These are phyloP conservation scores for Vulpes lagopus DNA, from an alignment of 2,113 vertebrate genomes.

Conservation along the genomic window DNA sequence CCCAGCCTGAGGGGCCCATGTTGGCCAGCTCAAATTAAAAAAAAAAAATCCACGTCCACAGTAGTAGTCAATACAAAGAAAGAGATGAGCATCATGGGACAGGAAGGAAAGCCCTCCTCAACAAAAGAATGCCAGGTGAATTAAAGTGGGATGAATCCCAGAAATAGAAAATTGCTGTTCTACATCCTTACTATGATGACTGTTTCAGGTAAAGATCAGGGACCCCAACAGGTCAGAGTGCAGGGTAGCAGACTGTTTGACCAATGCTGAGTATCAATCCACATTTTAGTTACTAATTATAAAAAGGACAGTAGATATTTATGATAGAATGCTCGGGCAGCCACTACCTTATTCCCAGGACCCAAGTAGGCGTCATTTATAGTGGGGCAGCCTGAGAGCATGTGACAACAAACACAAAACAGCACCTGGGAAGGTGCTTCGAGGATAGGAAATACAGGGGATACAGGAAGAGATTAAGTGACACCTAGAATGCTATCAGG, in stretches of 20 bases:
- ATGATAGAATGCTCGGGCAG: neutral
- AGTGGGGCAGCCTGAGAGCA: rapidly evolving
- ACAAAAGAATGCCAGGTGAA: neutral
- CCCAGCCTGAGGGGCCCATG: neutral
- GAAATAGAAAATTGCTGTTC: slow-evolving; percentile 3
- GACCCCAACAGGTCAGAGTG: neutral
- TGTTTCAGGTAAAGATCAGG: neutral
- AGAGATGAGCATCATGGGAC: neutral
- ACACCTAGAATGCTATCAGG: neutral
- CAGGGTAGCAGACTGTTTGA: neutral
- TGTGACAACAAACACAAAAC: neutral
- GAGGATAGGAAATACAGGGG: neutral
- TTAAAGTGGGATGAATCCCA: neutral
- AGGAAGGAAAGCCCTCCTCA: neutral
- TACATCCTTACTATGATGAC: neutral
- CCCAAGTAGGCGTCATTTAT: neutral
- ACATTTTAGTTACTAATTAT: neutral
- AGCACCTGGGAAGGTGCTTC: neutral
- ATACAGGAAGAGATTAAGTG: neutral
- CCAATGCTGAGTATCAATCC: neutral
- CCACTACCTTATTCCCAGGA: neutral
- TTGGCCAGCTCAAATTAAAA: neutral
- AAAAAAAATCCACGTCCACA: neutral
- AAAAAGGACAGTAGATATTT: neutral
- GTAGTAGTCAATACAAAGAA: neutral